Evolutionary conservation across 1,140 invertebrate genomes (phyloP).

Genomic region (Lordiphosa collinella): DNA sequence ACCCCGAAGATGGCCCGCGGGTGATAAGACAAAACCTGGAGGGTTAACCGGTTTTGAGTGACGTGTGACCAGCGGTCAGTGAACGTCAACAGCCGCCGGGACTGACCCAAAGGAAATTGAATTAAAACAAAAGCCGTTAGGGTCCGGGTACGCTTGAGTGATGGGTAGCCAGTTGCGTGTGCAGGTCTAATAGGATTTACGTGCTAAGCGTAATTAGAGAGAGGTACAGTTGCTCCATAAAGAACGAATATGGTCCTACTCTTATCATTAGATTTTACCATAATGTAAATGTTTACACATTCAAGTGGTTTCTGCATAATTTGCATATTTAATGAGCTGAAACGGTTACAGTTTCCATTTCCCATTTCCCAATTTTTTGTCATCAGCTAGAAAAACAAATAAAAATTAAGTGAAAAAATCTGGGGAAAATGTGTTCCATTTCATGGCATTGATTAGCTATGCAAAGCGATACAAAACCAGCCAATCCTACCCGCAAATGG

Average conservation of each 20-base stretch:
- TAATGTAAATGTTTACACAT: constrained; percentile 65
- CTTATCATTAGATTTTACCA: background rate
- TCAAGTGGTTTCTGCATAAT: constrained; percentile 68
- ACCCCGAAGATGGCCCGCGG: constrained; percentile 32
- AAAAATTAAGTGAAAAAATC: constrained; percentile 72
- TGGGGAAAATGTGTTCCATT: constrained; percentile 31
- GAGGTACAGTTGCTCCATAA: background rate
- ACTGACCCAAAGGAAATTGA: constrained; percentile 53
- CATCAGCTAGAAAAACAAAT: constrained; percentile 67
- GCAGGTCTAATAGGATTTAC: constrained; percentile 63
- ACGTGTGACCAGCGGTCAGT: constrained; percentile 70
- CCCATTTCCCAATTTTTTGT: constrained; percentile 28
- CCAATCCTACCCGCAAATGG: constrained; percentile 8
- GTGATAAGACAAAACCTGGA: constrained; percentile 46
- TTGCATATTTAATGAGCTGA: constrained; percentile 66
- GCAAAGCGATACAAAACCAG: constrained; percentile 29
- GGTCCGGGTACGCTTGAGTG: constrained; percentile 36
- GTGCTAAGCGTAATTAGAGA: constrained; percentile 51
- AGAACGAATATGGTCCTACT: background rate
- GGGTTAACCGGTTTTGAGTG: constrained; percentile 65
- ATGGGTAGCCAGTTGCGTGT: constrained; percentile 51
- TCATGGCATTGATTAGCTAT: constrained; percentile 43
- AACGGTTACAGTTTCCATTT: constrained; percentile 33
- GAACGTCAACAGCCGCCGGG: constrained; percentile 11
- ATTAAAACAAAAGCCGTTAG: constrained; percentile 57